Evolutionary conservation across 2,888 invertebrate genomes (phyloP), one percentile per base, ranked within the genome.

Genomic region (Megamerina dolium): DNA sequence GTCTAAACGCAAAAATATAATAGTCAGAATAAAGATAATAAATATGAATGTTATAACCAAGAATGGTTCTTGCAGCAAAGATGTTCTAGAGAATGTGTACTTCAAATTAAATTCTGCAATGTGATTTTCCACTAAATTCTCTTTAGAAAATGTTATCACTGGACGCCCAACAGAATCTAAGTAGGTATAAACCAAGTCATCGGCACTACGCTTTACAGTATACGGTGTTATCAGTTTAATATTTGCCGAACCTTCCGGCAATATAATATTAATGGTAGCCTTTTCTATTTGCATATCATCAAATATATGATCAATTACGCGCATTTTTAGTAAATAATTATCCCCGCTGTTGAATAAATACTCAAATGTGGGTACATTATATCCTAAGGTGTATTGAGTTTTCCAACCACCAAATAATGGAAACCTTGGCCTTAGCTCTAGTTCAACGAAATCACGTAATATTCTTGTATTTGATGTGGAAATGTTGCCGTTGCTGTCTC

Each of bases 341-440:
- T 82, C 81, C 49, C 85, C 86, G 49, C 79, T 77, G 38, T 85
- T 85, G 68, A 80, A 95, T 20, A 99, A 75, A 72, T 96, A 96
- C 65, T 96, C 95, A 66, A 94, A 94, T 55, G 94, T 92, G 3
- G 99, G 97, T 0, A 99, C 87, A 74, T 94, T 96, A 75, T 96
- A 95, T 3, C 99, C 99, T 35, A 99, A 77, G 31, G 86, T 87
- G 72, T 99, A 99, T 57, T 92, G 90, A 8, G 95, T 96, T 70
- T 89, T 91, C 99, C 99, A 99, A 12, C 99, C 99, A 42, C 99
- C 99, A 70, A 97, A 99, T 4, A 99, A 75, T 3, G 99, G 99
- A 71, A 96, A 99, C 58, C 99, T 78, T 1, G 97, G 99, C 37
- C 93, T 78, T n/a, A 99, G 76, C 61, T 96, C 96, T 4, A 99